These are phyloP conservation scores for Datnioides undecimradiatus DNA, from an alignment of 2,113 vertebrate species.

Conservation along the genomic window DNA sequence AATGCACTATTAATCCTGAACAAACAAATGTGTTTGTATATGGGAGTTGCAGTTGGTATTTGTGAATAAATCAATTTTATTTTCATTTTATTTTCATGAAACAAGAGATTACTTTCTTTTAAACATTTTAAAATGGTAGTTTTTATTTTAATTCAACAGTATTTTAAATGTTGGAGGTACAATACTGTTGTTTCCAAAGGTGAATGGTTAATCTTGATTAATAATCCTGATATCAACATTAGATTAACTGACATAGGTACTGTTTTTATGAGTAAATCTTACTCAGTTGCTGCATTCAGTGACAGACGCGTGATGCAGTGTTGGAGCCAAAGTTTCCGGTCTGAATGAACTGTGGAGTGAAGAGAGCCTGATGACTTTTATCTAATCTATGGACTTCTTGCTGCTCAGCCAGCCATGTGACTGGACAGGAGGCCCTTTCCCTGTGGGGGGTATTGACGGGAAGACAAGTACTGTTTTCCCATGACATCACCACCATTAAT, in stretches of 20 bases:
- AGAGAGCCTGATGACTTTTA: conserved; percentile 33
- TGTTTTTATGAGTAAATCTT: background rate
- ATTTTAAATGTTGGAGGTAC: background rate
- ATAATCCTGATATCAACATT: background rate
- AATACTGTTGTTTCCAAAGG: background rate
- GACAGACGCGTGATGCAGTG: background rate
- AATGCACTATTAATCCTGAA: background rate
- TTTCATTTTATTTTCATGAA: background rate
- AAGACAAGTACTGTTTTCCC: conserved; percentile 44
- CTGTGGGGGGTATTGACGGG: conserved; percentile 11
- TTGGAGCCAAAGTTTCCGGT: too few species aligned
- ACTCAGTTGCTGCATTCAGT: background rate
- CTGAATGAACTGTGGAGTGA: background rate
- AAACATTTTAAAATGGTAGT: background rate
- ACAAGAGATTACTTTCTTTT: background rate
- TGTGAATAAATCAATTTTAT: background rate
- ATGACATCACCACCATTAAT: conserved; percentile 53
- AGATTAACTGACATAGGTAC: background rate
- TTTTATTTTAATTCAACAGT: background rate
- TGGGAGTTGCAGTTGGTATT: background rate
- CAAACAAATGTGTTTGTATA: background rate
- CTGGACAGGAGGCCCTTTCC: conserved; percentile 16
- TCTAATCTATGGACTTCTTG: conserved; percentile 55
- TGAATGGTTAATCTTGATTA: background rate
- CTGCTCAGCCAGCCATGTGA: conserved; percentile 51